Base-by-base conservation (phyloP, 2,888 invertebrate genomes). In the Melikaiella ostensackeni region DNA sequence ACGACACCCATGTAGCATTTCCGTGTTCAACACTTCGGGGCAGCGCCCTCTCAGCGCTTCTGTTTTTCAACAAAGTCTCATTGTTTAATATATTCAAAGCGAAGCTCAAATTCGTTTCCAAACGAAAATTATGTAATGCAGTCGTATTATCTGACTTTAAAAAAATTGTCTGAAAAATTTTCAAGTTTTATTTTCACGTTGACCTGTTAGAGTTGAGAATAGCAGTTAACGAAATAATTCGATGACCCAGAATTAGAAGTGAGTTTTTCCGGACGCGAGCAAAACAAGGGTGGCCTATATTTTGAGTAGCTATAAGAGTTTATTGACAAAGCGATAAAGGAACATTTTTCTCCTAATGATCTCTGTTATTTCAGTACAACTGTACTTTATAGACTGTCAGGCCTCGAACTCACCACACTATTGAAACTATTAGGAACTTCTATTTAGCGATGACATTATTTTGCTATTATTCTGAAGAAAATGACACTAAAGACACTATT, bases 1-100 rank as follows among this genome's bases (percentile, higher is more conserved):
- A 66, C 64, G 64, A 66, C 35, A 66, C 64, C 38, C 42, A 9
- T 66, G 24, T 24, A 66, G 42, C 64, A 66, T 42, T 66, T 66
- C 64, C 64, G 42, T 66, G 38, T 66, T 66, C 55, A 55, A 21
- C 55, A 55, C 42, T 64, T 64, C 38, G 42, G 64, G 64, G 38
- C 64, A 66, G 64, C 64, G 64, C 16, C 64, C 64, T 66, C 64
- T 42, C 64, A 64, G 11, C 1, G 42, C 16, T 42, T 64, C 64
- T 27, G 21, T 42, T 66, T 66, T 63, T 21, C 35, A 9, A 24
- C 42, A 35, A 63, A 64, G 64, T 21, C 24, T 42, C 38, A 42
- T 64, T 64, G 38, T 42, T 7, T 66, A 30, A 2, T 1, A 42
- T 24, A 19, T 13, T 24, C 24, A 42, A 66, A 42, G 64, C 16